Base-by-base conservation (phyloP, 2,797 vertebrate genomes). In the Argya squamiceps region DNA sequence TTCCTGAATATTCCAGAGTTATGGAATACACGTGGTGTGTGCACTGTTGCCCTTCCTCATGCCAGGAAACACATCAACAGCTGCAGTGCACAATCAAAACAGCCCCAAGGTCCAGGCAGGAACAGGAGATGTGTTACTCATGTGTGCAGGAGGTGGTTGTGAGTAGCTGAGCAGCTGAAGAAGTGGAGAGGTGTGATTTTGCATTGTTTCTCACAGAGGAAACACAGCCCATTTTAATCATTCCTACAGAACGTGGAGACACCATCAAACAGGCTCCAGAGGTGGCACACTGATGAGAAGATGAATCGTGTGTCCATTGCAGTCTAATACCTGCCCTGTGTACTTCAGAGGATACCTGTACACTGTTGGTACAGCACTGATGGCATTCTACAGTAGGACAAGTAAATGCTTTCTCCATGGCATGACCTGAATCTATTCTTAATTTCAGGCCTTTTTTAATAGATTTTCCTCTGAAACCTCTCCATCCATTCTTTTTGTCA, bases 141-240 rank as follows among this genome's bases (percentile, higher is more conserved):
- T 1, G 0, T 11, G 26, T n/a, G 32, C 23, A n/a, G 11, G 56
- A 47, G 52, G 49, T 15, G 58, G 10, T 0, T 63, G 24, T 16
- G 27, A 60, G 52, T 8, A 68, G 34, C 29, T 44, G 39, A 70
- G 16, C 37, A 59, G 41, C 19, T 63, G 58, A 64, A 71, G 62
- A 87, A 60, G 24, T 15, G 36, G 3, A 60, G 34, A 68, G 9
- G 2, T 44, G 21, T 16, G n/a, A 41, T 79, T 85, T 60, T 68
- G 5, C 12, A 2, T 58, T 78, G 49, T 7, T 78, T 70, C 55
- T 85, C 29, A 29, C 63, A 49, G 41, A 68, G 23, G 5, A 92
- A 90, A 67, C 1, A 3, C 27, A 70, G 10, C 53, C 26, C 6
- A 11, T 52, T 62, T 46, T n/a, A 52, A 7, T 16, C 10, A 36